Evolutionary conservation across 2,888 invertebrate species (phyloP), one percentile per base, ranked within the genome.

Genomic region (Frankliniella intonsa): DNA sequence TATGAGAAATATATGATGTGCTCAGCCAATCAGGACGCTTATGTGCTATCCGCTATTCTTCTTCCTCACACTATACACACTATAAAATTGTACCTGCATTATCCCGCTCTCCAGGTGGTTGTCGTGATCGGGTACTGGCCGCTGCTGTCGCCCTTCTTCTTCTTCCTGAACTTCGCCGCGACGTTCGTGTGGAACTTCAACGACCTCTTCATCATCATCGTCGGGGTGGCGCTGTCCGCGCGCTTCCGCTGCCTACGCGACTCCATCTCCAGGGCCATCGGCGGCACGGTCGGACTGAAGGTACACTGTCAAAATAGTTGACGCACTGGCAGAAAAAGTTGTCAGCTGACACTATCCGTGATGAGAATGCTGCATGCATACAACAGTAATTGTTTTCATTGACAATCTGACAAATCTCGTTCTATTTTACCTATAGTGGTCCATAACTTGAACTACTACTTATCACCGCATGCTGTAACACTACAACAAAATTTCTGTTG

Each of bases 201-300:
- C 8, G 86, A 86, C 83, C 83, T 86, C 2, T 86, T 86, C 81
- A 85, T 86, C 12, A 86, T 86, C 85, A 50, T 86, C 19, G 89
- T 94, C 25, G 93, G 94, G 86, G 90, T 92, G 86, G 93, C 93
- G 0, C 86, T 94, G 81, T 88, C 92, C 0, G 90, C 92, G 7
- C 90, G 92, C 81, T 94, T 94, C 85, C 89, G 90, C 65, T 91
- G 92, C 85, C 87, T 93, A 9, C 93, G 93, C 84, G 55, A 55
- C 17, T 55, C 55, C 55, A 55, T 55, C 55, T 14, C 14, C 5
- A 55, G 19, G 14, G 55, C 10, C 55, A 19, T 55, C 55, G 55
- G 55, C 14, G 55, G 19, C 55, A 19, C 19, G 55, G 17, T 55
- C 17, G 55, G 5, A 14, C 17, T 19, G 12, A 55, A 55, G 55